Conservation (phyloP, 2,888 invertebrate species). For the Andrena trimmerana region DNA sequence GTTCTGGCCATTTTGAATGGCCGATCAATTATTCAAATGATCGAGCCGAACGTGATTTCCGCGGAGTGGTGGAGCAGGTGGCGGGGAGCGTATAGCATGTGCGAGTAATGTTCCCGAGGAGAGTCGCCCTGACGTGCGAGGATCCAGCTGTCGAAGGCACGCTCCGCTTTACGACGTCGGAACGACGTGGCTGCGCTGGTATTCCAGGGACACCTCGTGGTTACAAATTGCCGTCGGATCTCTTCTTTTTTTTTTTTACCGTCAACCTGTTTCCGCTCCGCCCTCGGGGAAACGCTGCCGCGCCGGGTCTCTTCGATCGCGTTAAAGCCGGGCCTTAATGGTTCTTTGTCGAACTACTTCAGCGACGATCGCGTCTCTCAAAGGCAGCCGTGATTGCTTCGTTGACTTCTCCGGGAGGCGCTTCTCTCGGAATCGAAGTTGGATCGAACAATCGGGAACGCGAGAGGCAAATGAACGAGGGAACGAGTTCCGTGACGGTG, state of each 20-base stretch:
- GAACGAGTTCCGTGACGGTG: neutral
- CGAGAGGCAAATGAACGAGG: constrained; percentile 8
- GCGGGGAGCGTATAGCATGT: constrained; percentile 57
- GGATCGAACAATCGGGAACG: neutral
- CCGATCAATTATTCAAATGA: constrained; percentile 73
- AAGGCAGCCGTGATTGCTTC: constrained; percentile 3
- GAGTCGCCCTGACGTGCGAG: constrained; percentile 22
- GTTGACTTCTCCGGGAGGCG: neutral
- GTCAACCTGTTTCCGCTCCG: constrained; percentile 16
- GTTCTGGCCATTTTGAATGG: constrained; percentile 56
- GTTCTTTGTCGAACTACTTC: neutral
- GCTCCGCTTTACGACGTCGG: constrained; percentile 35
- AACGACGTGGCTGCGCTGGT: neutral
- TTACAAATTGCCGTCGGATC: constrained; percentile 39
- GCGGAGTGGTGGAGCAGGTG: constrained; percentile 62
- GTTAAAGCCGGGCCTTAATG: neutral
- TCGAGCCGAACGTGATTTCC: constrained; percentile 65
- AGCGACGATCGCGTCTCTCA: constrained; percentile 1
- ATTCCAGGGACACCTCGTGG: neutral
- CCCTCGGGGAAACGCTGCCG: neutral
- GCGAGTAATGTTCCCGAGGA: constrained; percentile 60
- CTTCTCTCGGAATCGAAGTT: neutral
- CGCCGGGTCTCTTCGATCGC: neutral
- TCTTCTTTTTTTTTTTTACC: neutral
- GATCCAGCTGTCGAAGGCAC: constrained; percentile 53